A percentile compares a stretch with the other conserved stretches of the same genome.
phyloP scores from a whole-genome alignment of 1,140 invertebrate species.

The Leptopilina boulardi region DNA sequence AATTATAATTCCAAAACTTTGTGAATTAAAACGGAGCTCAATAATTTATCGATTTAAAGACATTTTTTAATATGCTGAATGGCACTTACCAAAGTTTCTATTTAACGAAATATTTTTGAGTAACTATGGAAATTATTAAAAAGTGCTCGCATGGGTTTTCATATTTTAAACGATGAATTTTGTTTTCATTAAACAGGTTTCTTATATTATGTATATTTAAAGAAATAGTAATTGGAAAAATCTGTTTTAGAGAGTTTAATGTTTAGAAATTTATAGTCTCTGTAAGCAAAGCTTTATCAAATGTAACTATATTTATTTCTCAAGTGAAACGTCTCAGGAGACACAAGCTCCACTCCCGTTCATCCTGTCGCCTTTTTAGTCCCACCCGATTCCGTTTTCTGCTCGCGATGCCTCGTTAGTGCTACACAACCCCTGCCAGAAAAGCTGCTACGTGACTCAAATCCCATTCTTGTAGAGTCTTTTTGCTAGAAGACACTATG shows the following conservation, averaged over 20 bases:
- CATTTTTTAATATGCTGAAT: neutral
- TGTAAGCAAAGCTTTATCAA: conserved; percentile 49
- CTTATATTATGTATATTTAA: too few species aligned
- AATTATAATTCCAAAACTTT: neutral
- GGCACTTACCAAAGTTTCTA: neutral
- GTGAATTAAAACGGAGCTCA: neutral
- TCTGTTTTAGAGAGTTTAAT: conserved; percentile 19
- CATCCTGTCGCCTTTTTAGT: conserved; percentile 45
- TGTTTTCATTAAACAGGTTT: too few species aligned
- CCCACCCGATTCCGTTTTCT: conserved; percentile 60
- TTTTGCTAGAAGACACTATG: conserved; percentile 56
- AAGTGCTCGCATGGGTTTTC: too few species aligned
- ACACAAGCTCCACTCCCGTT: conserved; percentile 49
- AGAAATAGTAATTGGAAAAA: neutral
- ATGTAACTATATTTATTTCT: conserved; percentile 43
- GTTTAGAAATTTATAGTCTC: conserved; percentile 11
- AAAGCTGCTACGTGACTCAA: conserved; percentile 72
- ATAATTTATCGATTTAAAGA: neutral
- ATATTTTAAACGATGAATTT: too few species aligned
- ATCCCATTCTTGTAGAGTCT: conserved; percentile 65
- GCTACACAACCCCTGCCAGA: conserved; percentile 62
- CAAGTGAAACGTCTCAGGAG: conserved; percentile 53
- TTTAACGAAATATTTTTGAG: too few species aligned
- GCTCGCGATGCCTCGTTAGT: conserved; percentile 65
- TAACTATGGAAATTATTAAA: too few species aligned